Evolutionary conservation across 1,140 invertebrate species (phyloP).

Genomic region (Rhysida immarginata): DNA sequence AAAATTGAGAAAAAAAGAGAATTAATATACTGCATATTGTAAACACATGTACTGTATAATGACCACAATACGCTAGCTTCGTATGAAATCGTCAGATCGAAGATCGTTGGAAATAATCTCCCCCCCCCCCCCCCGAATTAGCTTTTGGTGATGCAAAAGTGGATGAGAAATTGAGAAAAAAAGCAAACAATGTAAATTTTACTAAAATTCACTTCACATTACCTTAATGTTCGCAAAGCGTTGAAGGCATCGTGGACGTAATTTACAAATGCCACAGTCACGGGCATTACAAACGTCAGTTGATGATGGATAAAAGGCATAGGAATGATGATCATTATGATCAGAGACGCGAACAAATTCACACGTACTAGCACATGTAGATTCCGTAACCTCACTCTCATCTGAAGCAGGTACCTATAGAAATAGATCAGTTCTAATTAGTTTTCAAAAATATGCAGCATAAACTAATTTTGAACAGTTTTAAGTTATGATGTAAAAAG

Average conservation of each 20-base stretch:
- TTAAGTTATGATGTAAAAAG: background rate
- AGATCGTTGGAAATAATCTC: too few species aligned
- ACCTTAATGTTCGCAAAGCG: conserved; percentile 50
- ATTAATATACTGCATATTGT: too few species aligned
- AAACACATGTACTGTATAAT: background rate
- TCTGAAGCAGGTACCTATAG: background rate
- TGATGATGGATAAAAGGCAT: background rate
- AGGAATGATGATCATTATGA: conserved; percentile 7
- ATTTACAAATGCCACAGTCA: conserved; percentile 67
- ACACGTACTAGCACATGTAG: conserved; percentile 16
- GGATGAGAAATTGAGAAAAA: too few species aligned
- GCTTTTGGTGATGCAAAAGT: too few species aligned
- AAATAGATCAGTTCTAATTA: background rate
- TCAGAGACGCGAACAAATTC: conserved; percentile 15
- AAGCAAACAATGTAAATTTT: background rate
- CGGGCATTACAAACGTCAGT: conserved; percentile 33
- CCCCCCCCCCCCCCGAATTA: too few species aligned
- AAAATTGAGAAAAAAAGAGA: too few species aligned
- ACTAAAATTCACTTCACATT: background rate
- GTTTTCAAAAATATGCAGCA: background rate
- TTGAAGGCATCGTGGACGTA: conserved; percentile 62
- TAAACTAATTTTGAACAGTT: background rate
- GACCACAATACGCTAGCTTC: background rate
- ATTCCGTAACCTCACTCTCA: conserved; percentile 11
- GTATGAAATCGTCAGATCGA: too few species aligned